Percentiles rank a stretch among this genome's conserved stretches.
These are phyloP conservation scores for Venustoraphidia nigricollis DNA, from an alignment of 2,888 invertebrate species.

Conservation along the genomic window DNA sequence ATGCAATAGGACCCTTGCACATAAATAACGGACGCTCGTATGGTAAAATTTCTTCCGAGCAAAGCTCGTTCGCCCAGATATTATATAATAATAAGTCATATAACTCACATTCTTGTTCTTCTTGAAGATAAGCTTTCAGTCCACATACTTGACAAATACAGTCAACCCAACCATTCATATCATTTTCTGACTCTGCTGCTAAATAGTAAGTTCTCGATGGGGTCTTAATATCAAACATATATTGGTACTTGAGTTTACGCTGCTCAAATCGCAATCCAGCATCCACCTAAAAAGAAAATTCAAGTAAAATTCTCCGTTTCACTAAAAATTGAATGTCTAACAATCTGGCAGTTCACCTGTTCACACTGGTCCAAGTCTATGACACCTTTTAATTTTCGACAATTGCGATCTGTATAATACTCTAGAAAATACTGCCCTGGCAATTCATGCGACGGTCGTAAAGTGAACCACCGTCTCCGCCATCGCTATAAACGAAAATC, in stretches of 20 bases:
- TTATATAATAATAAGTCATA: neutral
- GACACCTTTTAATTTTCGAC: slow-evolving; percentile 71
- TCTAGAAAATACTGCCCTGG: slow-evolving; percentile 88
- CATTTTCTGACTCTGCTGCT: slow-evolving; percentile 79
- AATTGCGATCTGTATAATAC: slow-evolving; percentile 80
- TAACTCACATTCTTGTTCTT: slow-evolving; percentile 25
- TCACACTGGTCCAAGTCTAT: slow-evolving; percentile 94
- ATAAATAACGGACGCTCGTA: no score
- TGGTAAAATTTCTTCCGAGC: no score
- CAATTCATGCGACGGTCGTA: slow-evolving; percentile 79
- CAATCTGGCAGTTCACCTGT: slow-evolving; percentile 45
- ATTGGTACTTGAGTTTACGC: slow-evolving; percentile 63
- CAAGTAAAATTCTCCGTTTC: slow-evolving; percentile 1
- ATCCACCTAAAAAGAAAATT: slow-evolving; percentile 44
- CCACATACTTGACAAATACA: slow-evolving; percentile 88
- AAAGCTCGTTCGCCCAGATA: no score
- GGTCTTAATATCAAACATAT: slow-evolving; percentile 81
- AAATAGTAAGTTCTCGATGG: slow-evolving; percentile 81
- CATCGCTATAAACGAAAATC: slow-evolving; percentile 55
- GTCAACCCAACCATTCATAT: slow-evolving; percentile 93
- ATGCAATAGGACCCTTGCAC: no score
- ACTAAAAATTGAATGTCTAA: neutral
- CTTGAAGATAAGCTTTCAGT: slow-evolving; percentile 53
- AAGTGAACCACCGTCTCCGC: slow-evolving; percentile 88
- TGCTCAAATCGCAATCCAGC: slow-evolving; percentile 73